Evolutionary conservation across 2,797 vertebrate genomes (phyloP), one percentile per base, ranked within the genome.

Genomic region (Antennarius maculatus): DNA sequence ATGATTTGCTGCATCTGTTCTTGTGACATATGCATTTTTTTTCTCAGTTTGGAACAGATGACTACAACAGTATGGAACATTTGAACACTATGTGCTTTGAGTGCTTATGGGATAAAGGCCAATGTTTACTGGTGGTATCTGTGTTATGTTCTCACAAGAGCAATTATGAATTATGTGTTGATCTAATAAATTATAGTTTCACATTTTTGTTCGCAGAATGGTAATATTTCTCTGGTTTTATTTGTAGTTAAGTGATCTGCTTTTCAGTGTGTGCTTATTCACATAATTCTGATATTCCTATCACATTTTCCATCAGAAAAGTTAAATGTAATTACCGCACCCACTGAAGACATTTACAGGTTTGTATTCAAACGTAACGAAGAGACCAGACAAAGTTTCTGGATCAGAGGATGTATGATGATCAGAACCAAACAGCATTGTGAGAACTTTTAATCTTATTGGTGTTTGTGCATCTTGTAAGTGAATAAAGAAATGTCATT

Each of bases 171-270:
- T 48, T 27, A 43, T 39, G 60, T 54, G 50, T n/a, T 71, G 39
- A 68, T 39, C 16, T 7, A 84, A 86, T 86, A 88, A 74, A 81
- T 59, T 56, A 27, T 53, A 52, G 34, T 54, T 47, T 80, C 76
- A 79, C 61, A 52, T 68, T 74, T 88, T 75, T 76, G 67, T 60
- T 62, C 68, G 70, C 58, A 69, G 66, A 70, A 53, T 29, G 17
- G 3, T 51, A 58, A 18, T 45, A 28, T 49, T 58, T 6, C 16
- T 51, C 42, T 69, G 16, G 3, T 70, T 61, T 68, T 54, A 29
- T 68, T 61, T 51, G 6, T 54, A 2, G 12, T 59, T 13, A 6
- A 27, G 39, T 34, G 31, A 8, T 34, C 23, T 57, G n/a, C 52
- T 18, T 29, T 41, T 18, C 0, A 13, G 27, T 7, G 7, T 3